Percentiles rank a stretch among this genome's conserved stretches.
phyloP scores from a whole-genome alignment of 2,797 vertebrate genomes.

The Brotula barbata region DNA sequence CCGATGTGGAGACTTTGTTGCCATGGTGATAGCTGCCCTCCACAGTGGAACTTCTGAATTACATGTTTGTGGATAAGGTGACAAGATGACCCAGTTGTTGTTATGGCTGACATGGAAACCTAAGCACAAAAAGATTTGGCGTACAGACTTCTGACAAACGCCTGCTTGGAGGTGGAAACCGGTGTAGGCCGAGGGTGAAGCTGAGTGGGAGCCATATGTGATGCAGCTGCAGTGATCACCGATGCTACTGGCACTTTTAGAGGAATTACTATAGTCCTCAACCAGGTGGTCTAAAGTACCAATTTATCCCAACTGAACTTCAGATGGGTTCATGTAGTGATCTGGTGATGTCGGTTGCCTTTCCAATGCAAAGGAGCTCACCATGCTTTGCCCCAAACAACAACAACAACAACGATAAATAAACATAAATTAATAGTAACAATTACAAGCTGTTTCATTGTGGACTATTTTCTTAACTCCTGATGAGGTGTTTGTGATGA shows the following conservation, averaged over 20 bases:
- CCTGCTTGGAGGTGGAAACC: too few species aligned
- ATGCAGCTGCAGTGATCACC: conserved; percentile 5
- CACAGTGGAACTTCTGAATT: conserved; percentile 31
- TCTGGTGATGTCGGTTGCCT: not conserved
- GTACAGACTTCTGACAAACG: conserved; percentile 10
- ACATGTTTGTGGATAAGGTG: conserved; percentile 14
- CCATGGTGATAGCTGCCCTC: conserved; percentile 68
- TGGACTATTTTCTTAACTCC: too few species aligned
- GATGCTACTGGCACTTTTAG: not conserved
- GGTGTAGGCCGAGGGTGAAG: not conserved
- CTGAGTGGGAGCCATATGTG: not conserved
- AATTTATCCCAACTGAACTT: too few species aligned
- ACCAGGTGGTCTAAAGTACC: too few species aligned
- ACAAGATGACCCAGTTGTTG: conserved; percentile 33
- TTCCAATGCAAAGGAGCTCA: too few species aligned
- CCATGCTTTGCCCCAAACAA: too few species aligned
- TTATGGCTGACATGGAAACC: conserved; percentile 8
- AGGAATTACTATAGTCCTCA: not conserved
- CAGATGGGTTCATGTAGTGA: too few species aligned
- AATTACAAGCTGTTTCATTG: too few species aligned
- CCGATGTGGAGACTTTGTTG: conserved; percentile 59
- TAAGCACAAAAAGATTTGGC: conserved; percentile 2
- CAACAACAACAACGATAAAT: too few species aligned
- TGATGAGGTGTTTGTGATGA: too few species aligned
- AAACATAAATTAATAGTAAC: too few species aligned